phyloP scores from a whole-genome alignment of 2,888 invertebrate species.

The Blastobasis adustella region DNA sequence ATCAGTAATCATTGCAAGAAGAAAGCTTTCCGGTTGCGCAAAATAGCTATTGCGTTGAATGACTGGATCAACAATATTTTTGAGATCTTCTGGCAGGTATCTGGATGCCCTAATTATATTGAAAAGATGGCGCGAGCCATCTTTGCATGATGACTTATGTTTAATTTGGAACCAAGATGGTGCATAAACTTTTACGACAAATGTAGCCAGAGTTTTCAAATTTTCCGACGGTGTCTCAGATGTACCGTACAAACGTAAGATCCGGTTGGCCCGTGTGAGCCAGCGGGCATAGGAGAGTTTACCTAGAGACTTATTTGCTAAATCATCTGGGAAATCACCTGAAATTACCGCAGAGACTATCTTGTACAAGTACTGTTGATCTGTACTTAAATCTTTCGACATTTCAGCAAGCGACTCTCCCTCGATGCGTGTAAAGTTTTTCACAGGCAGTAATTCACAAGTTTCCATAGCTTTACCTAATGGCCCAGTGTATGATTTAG shows the following conservation, averaged over 20 bases:
- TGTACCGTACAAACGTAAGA: slow-evolving; percentile 14
- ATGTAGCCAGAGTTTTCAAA: too few species aligned
- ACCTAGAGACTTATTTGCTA: slow-evolving; percentile 14
- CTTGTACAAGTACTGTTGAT: slow-evolving; percentile 10
- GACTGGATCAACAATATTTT: too few species aligned
- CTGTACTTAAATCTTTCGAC: slow-evolving; percentile 10
- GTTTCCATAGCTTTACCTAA: slow-evolving; percentile 19
- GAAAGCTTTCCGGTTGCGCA: too few species aligned
- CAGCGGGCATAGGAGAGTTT: slow-evolving; percentile 17
- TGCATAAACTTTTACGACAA: too few species aligned
- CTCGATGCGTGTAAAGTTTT: neutral
- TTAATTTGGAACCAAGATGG: too few species aligned
- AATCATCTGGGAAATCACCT: slow-evolving; percentile 7
- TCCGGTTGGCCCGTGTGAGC: slow-evolving; percentile 17
- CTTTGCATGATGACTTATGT: too few species aligned
- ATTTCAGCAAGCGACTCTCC: neutral
- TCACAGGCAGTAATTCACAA: slow-evolving; percentile 5
- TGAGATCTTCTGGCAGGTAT: slow-evolving; percentile 6
- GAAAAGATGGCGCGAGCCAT: too few species aligned
- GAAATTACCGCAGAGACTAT: slow-evolving; percentile 6
- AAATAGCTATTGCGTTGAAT: too few species aligned
- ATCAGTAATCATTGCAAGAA: too few species aligned
- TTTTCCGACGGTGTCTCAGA: too few species aligned
- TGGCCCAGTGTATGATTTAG: too few species aligned
- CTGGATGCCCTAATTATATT: too few species aligned